These are phyloP conservation scores for Holocentrus rufus DNA, from an alignment of 2,797 vertebrate genomes.

Conservation along the genomic window DNA sequence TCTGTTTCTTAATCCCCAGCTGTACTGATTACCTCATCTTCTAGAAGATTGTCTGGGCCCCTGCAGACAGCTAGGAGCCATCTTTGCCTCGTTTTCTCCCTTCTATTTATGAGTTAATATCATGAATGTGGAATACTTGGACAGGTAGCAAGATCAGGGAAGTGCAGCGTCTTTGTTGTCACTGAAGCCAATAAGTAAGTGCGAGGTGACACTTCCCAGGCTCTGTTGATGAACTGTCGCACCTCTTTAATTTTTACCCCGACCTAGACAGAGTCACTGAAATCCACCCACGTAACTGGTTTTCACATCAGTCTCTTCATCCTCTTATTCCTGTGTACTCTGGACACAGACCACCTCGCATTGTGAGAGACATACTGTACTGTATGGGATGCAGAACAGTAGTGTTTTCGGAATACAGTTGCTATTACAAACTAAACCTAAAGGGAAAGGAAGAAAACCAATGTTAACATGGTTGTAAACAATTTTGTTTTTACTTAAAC, in stretches of 20 bases:
- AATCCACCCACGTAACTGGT: constrained; percentile 54
- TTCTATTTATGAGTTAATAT: constrained; percentile 5
- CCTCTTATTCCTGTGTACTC: constrained; percentile 10
- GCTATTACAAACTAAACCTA: no score
- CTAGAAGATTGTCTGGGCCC: constrained; percentile 6
- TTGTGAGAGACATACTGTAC: not conserved
- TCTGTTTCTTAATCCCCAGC: constrained; percentile 47
- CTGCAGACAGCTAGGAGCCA: constrained; percentile 60
- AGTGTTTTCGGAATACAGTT: no score
- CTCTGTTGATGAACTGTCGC: constrained; percentile 57
- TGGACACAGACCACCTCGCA: constrained; percentile 12
- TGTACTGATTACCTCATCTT: constrained; percentile 10
- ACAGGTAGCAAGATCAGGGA: constrained; percentile 53
- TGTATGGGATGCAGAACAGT: not conserved
- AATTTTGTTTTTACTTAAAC: no score
- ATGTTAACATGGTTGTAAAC: no score
- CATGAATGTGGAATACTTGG: constrained; percentile 30
- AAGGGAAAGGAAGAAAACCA: no score
- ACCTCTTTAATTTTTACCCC: constrained; percentile 49
- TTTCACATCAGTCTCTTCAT: constrained; percentile 60
- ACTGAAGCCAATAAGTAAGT: constrained; percentile 65
- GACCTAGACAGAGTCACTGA: constrained; percentile 23
- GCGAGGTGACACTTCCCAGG: constrained; percentile 69
- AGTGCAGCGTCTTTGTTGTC: constrained; percentile 44
- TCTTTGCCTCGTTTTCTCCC: not conserved